These are phyloP conservation scores for Lasioglossum calceatum DNA, from an alignment of 2,888 invertebrate species.

Conservation along the genomic window DNA sequence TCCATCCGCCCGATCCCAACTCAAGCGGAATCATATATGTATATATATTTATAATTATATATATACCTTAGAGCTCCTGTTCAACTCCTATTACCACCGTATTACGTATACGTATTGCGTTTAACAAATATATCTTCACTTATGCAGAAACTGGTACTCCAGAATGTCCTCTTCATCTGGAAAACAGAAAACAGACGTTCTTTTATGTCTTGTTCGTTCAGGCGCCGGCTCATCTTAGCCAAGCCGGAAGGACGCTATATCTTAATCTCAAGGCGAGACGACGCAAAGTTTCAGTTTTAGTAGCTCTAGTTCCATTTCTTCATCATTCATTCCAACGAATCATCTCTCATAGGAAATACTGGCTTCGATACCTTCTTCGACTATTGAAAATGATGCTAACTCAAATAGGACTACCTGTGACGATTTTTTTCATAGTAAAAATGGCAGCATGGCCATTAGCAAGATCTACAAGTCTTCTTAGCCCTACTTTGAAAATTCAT, in stretches of 20 bases:
- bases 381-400: background rate
- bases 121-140: conserved; percentile 80
- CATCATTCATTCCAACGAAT: background rate
- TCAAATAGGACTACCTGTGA: too few species aligned
- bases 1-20: conserved; percentile 60
- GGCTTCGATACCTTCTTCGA: background rate
- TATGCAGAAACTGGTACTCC: conserved; percentile 85
- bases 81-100: conserved; percentile 66
- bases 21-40: conserved; percentile 57
- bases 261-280: background rate
- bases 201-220: conserved; percentile 40
- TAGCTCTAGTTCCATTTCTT: background rate
- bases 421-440: background rate
- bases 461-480: background rate
- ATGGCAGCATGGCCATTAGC: background rate
- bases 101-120: conserved; percentile 72
- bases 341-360: background rate
- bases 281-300: background rate
- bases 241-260: conserved; percentile 44
- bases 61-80: conserved; percentile 62
- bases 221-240: background rate
- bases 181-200: conserved; percentile 67
- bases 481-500: background rate
- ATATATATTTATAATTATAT: conserved; percentile 3
- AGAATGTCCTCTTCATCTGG: conserved; percentile 85